Conservation (phyloP, 2,888 invertebrate species). For the Silvanus unidentatus region DNA sequence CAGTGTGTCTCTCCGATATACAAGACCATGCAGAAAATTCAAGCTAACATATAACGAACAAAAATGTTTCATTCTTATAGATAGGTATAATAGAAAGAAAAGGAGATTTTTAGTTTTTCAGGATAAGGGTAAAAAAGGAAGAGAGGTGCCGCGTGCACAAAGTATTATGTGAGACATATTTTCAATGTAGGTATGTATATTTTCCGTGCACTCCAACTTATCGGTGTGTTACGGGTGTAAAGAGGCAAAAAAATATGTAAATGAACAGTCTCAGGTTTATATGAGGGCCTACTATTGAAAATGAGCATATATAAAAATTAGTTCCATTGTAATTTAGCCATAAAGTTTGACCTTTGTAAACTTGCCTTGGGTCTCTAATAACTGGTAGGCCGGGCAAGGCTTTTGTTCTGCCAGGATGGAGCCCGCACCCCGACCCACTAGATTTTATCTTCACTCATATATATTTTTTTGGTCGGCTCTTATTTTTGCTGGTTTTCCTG, state of each 20-base stretch:
- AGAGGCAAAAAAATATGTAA: slow-evolving; percentile 6
- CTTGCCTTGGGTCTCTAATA: slow-evolving; percentile 42
- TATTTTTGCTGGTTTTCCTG: slow-evolving; percentile 48
- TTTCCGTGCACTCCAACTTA: not conserved
- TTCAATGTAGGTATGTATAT: not conserved
- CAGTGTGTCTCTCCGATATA: too few species aligned
- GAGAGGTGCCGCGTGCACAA: too few species aligned
- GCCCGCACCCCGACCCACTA: slow-evolving; percentile 45
- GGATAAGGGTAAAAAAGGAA: too few species aligned
- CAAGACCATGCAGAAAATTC: too few species aligned
- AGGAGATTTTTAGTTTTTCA: too few species aligned
- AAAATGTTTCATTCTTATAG: too few species aligned
- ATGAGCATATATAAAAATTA: slow-evolving; percentile 34
- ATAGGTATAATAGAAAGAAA: too few species aligned
- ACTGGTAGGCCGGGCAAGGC: slow-evolving; percentile 43
- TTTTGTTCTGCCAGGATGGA: slow-evolving; percentile 44
- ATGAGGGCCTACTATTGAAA: slow-evolving; percentile 24
- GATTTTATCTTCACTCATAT: slow-evolving; percentile 46
- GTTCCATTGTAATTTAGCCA: slow-evolving; percentile 42
- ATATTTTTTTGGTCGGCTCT: slow-evolving; percentile 46
- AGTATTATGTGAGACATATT: slow-evolving; percentile 1
- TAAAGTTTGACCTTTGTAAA: slow-evolving; percentile 44
- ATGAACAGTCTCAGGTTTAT: slow-evolving; percentile 21
- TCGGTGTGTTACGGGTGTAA: too few species aligned
- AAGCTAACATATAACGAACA: too few species aligned